Conservation (phyloP, 1,140 invertebrate species). For the Amphibalanus amphitrite region DNA sequence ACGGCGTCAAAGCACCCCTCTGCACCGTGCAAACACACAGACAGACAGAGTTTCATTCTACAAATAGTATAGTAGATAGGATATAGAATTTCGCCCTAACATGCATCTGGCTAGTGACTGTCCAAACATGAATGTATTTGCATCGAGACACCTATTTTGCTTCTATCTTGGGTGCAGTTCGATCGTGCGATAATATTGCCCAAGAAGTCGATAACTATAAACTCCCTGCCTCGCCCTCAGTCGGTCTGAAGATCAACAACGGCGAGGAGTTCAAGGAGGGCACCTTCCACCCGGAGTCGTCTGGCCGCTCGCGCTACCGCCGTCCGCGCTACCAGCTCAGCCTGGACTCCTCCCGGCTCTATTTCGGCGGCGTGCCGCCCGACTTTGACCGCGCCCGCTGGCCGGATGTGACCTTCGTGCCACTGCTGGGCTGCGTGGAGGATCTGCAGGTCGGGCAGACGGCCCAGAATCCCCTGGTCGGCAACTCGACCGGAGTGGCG, state of each 20-base stretch:
- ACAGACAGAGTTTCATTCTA: no score
- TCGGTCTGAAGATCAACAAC: not conserved
- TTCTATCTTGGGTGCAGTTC: no score
- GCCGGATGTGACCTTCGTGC: constrained; percentile 17
- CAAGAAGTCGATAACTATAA: no score
- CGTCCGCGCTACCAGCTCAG: constrained; percentile 32
- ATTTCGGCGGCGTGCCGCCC: constrained; percentile 62
- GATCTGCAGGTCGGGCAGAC: constrained; percentile 54
- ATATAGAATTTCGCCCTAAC: no score
- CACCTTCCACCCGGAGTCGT: not conserved
- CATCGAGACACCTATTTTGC: no score
- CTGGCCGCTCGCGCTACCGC: constrained; percentile 29
- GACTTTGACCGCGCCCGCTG: constrained; percentile 29
- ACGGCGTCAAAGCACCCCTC: no score
- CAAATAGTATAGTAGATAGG: no score
- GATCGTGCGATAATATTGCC: no score
- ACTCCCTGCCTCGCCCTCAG: not conserved
- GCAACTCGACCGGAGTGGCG: not conserved
- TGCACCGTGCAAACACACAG: no score
- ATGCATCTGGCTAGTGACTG: no score
- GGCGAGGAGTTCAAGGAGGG: not conserved
- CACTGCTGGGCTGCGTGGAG: constrained; percentile 64
- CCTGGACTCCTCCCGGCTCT: constrained; percentile 28
- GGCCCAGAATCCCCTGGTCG: constrained; percentile 38
- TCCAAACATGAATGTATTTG: no score